Conservation (phyloP, 92 coral and sea anemone species). For the Chrysogorgia sp. region DNA sequence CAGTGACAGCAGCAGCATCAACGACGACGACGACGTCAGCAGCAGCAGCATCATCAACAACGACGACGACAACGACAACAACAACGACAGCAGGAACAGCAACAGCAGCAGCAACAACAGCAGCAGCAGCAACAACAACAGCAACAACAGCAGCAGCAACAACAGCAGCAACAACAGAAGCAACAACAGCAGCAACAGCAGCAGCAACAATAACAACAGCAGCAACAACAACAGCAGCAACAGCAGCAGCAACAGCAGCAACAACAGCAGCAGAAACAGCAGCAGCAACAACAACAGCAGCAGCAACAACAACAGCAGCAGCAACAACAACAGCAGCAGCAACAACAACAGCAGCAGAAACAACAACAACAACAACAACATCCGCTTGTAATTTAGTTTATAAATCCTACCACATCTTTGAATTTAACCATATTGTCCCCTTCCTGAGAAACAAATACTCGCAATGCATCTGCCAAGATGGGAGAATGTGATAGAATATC, state of each 20-base stretch:
- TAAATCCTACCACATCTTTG: slow-evolving; percentile 11
- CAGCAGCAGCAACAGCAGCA: too few relatives aligned
- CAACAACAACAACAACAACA: too few relatives aligned
- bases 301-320: not conserved
- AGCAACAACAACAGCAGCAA: not conserved
- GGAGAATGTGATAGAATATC: slow-evolving; percentile 19
- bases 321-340: too few relatives aligned
- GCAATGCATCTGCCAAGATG: slow-evolving; percentile 26
- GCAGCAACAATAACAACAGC: not conserved
- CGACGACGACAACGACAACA: too few relatives aligned
- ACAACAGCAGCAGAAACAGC: not conserved
- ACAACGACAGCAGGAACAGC: too few relatives aligned
- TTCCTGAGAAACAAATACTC: slow-evolving; percentile 21
- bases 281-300: too few relatives aligned
- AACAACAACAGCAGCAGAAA: not conserved
- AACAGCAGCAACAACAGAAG: not conserved
- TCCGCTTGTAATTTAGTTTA: not conserved
- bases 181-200: not conserved
- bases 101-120: too few relatives aligned
- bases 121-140: too few relatives aligned
- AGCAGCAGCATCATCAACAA: too few relatives aligned
- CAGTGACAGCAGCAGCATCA: too few relatives aligned
- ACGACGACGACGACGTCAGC: too few relatives aligned
- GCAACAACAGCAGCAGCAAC: too few relatives aligned
- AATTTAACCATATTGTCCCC: not conserved